Conservation (phyloP, 2,888 invertebrate genomes). For the Capitulum mitella region DNA sequence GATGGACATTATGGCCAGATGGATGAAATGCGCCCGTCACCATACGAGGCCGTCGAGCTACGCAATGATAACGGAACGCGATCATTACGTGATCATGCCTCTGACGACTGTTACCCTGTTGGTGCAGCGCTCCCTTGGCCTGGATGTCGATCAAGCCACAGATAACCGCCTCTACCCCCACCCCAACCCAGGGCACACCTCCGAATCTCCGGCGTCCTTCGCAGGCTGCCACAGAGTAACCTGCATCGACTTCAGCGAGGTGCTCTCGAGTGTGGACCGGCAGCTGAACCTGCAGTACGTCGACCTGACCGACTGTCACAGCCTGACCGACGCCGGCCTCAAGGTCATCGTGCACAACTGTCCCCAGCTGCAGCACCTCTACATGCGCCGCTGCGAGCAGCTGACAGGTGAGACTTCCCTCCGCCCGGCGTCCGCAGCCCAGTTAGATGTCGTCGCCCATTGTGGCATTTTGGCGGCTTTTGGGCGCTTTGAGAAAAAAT, state of each 20-base stretch:
- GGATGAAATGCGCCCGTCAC: too few species aligned
- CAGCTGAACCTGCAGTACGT: constrained; percentile 54
- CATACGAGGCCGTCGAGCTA: too few species aligned
- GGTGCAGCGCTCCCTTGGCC: too few species aligned
- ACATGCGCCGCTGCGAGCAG: constrained; percentile 76
- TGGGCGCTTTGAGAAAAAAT: too few species aligned
- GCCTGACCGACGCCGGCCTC: constrained; percentile 74
- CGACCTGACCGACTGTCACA: constrained; percentile 82
- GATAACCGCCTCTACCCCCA: not conserved
- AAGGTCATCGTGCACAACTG: constrained; percentile 77
- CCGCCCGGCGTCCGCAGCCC: too few species aligned
- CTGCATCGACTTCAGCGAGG: constrained; percentile 51
- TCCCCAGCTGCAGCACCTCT: constrained; percentile 76
- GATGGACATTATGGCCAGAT: too few species aligned
- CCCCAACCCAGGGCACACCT: not conserved
- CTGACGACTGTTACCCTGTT: too few species aligned
- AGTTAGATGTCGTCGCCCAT: too few species aligned
- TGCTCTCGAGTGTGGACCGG: constrained; percentile 21
- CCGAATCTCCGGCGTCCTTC: not conserved
- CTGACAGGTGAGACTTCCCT: constrained; percentile 71
- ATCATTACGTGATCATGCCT: too few species aligned
- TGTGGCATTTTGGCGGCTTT: too few species aligned
- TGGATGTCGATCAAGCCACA: too few species aligned
- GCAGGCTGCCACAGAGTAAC: constrained; percentile 67
- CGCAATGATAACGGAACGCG: too few species aligned